Evolutionary conservation across 2,113 vertebrate genomes (phyloP).

Genomic region (Myiozetetes cayanensis): DNA sequence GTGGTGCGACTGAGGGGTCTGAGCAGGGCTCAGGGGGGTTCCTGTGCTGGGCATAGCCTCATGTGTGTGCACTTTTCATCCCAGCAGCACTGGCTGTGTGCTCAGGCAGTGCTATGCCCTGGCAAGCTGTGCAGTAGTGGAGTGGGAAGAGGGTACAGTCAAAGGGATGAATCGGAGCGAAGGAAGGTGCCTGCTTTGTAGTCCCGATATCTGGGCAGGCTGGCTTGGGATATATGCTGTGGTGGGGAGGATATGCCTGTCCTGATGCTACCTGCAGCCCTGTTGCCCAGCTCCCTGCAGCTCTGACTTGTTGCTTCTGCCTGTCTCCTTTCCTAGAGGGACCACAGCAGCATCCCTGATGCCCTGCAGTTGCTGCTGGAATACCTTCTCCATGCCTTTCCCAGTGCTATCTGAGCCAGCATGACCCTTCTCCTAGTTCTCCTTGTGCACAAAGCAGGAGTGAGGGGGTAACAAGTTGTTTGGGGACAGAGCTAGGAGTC

Average conservation of each 20-base stretch:
- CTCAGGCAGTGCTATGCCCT: not conserved
- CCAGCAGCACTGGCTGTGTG: not conserved
- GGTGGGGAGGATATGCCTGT: not conserved
- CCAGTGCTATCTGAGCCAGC: not conserved
- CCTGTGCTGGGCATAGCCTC: fast-evolving
- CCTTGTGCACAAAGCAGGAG: not conserved
- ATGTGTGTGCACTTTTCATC: fast-evolving
- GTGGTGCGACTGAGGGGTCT: not conserved
- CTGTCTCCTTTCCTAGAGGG: not conserved
- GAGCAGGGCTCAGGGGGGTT: fast-evolving
- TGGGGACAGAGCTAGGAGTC: not conserved
- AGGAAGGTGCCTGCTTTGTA: not conserved
- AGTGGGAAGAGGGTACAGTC: not conserved
- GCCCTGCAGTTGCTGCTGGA: not conserved
- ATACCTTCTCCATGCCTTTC: fast-evolving
- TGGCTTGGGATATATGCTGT: fast-evolving
- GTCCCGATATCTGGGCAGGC: not conserved
- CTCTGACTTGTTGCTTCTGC: not conserved
- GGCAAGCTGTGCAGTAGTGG: fast-evolving
- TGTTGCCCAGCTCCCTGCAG: not conserved
- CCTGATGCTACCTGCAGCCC: not conserved
- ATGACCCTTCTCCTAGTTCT: fast-evolving
- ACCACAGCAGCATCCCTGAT: not conserved
- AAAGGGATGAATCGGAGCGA: fast-evolving
- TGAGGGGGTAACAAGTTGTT: not conserved